These are phyloP conservation scores for Polietes domitor DNA, from an alignment of 2,888 invertebrate genomes.

Conservation along the genomic window DNA sequence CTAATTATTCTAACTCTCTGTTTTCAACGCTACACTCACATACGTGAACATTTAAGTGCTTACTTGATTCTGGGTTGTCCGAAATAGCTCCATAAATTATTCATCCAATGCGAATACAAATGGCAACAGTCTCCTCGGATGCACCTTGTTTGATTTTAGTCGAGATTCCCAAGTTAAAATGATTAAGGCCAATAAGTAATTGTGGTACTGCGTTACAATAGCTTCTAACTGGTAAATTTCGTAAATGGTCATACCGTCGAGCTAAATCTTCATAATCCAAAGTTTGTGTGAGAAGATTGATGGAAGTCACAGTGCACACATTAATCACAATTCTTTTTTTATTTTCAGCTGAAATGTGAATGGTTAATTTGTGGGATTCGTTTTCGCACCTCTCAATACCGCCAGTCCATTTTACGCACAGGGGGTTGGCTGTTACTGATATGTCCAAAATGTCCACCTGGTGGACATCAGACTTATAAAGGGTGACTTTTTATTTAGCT, in stretches of 20 bases:
- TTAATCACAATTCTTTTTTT: not conserved
- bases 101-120: slow-evolving; percentile 14
- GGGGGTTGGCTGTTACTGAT: not conserved
- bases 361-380: slow-evolving; percentile 21
- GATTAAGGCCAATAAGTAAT: too few species aligned
- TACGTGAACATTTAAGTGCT: slow-evolving; percentile 28
- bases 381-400: slow-evolving; percentile 39
- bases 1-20: slow-evolving; percentile 19
- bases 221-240: slow-evolving; percentile 38
- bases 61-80: not conserved
- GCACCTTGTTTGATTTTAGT: slow-evolving; percentile 25
- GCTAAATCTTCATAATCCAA: slow-evolving; percentile 3
- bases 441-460: not conserved
- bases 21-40: slow-evolving; percentile 37
- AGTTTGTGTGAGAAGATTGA: slow-evolving; percentile 35
- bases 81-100: not conserved
- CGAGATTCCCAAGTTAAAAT: slow-evolving; percentile 39
- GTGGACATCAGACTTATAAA: slow-evolving; percentile 18
- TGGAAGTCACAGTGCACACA: slow-evolving; percentile 17
- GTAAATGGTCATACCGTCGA: slow-evolving; percentile 7
- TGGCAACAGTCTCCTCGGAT: slow-evolving; percentile 13
- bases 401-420: slow-evolving; percentile 26
- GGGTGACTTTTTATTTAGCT: too few species aligned
- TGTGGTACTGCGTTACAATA: slow-evolving; percentile 37
- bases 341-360: slow-evolving; percentile 41